A percentile compares a stretch with the other conserved stretches of the same genome.
Conservation (phyloP, 2,888 invertebrate species). For the Athetis lepigone region DNA sequence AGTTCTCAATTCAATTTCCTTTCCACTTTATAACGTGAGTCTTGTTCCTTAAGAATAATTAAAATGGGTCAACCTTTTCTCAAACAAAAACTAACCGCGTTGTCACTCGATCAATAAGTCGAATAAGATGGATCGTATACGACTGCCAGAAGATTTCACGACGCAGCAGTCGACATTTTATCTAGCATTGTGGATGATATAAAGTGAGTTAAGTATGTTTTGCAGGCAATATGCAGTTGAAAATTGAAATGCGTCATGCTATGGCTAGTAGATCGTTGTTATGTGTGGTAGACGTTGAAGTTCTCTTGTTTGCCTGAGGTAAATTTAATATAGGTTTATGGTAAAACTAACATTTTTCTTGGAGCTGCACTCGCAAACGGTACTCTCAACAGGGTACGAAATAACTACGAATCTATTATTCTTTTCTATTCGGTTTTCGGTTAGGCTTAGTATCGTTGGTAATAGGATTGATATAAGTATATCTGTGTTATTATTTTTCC, state of each 20-base stretch:
- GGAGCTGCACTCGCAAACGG: slow-evolving; percentile 19
- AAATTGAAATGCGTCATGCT: slow-evolving; percentile 45
- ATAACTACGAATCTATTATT: slow-evolving; percentile 39
- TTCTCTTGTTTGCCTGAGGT: slow-evolving; percentile 24
- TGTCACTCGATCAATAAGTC: slow-evolving; percentile 52
- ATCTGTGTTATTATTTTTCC: no score
- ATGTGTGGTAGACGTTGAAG: slow-evolving; percentile 30
- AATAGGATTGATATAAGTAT: background rate
- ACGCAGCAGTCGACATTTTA: slow-evolving; percentile 38
- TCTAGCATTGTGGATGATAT: slow-evolving; percentile 8
- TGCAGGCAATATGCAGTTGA: slow-evolving; percentile 20
- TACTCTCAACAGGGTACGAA: slow-evolving; percentile 4
- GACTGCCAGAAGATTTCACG: slow-evolving; percentile 29
- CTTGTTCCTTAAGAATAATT: slow-evolving; percentile 7
- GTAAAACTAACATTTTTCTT: slow-evolving; percentile 26
- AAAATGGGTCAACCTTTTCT: slow-evolving; percentile 50
- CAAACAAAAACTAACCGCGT: slow-evolving; percentile 26
- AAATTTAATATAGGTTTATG: slow-evolving; percentile 37
- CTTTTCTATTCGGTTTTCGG: background rate
- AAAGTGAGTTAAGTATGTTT: slow-evolving; percentile 11
- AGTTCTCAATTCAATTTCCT: slow-evolving; percentile 8
- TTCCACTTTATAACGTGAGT: slow-evolving; percentile 12
- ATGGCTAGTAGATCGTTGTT: background rate
- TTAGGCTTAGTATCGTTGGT: background rate
- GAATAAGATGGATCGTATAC: slow-evolving; percentile 36